A percentile compares a stretch with the other conserved stretches of the same genome.
These are phyloP conservation scores for Dicycla oo DNA, from an alignment of 2,888 invertebrate species.

Conservation along the genomic window DNA sequence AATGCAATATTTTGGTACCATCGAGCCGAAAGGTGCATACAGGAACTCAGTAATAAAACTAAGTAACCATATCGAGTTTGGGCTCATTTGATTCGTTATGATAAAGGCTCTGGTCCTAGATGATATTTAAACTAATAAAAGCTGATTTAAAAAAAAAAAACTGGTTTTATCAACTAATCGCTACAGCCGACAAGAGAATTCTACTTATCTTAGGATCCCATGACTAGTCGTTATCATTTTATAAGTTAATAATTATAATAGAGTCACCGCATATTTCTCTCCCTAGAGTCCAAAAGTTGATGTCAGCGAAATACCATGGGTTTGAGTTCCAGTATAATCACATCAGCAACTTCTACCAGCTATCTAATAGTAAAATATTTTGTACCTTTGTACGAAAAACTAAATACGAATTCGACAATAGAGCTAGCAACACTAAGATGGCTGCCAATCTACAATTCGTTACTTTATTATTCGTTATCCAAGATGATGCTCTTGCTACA, in stretches of 20 bases:
- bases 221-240: background rate
- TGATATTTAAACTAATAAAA: too few species aligned
- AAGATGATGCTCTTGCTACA: slow-evolving; percentile 59
- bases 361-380: background rate
- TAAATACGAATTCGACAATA: background rate
- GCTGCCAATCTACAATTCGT: slow-evolving; percentile 66
- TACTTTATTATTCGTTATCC: slow-evolving; percentile 66
- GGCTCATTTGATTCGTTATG: too few species aligned
- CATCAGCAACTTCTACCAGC: background rate
- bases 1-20: too few species aligned
- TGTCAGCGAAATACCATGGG: background rate
- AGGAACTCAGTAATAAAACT: too few species aligned
- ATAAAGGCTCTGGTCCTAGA: too few species aligned
- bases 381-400: background rate
- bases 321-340: background rate
- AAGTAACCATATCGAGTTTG: too few species aligned
- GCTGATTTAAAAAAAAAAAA: too few species aligned
- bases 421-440: slow-evolving; percentile 60
- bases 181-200: too few species aligned
- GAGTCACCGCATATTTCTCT: background rate
- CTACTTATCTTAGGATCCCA: background rate
- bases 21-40: too few species aligned
- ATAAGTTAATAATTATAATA: background rate
- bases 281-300: background rate
- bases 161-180: too few species aligned